Percentiles rank a stretch among this genome's conserved stretches.
These are phyloP conservation scores for Orthonevra nobilis DNA, from an alignment of 2,888 invertebrate species.

Conservation along the genomic window DNA sequence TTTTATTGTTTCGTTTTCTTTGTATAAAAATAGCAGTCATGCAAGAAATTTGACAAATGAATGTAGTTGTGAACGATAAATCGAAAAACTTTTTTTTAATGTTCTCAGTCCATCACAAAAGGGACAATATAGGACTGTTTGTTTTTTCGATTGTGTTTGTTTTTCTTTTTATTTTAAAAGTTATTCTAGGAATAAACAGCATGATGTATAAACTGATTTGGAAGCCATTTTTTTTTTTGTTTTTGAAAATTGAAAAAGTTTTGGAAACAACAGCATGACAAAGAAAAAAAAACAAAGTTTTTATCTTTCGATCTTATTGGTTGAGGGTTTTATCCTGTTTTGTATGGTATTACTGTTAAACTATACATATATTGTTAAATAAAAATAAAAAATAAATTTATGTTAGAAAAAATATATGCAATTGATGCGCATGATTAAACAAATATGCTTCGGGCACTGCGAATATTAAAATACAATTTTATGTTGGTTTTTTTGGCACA, in stretches of 20 bases:
- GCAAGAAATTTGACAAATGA: slow-evolving; percentile 49
- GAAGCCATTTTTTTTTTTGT: no score
- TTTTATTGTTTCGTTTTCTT: slow-evolving; percentile 4
- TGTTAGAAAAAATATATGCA: slow-evolving; percentile 9
- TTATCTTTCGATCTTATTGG: slow-evolving; percentile 29
- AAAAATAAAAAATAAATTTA: neutral
- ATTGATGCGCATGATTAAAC: slow-evolving; percentile 50
- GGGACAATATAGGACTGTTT: slow-evolving; percentile 9
- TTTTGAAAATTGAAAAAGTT: slow-evolving; percentile 15
- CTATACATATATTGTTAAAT: slow-evolving; percentile 1
- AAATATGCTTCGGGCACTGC: slow-evolving; percentile 37
- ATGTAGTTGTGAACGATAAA: slow-evolving; percentile 57
- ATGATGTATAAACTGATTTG: slow-evolving; percentile 39
- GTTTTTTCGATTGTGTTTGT: slow-evolving; percentile 8
- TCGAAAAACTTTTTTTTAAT: slow-evolving; percentile 42
- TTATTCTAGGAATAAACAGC: slow-evolving; percentile 38
- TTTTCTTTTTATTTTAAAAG: slow-evolving; percentile 17
- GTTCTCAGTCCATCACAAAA: slow-evolving; percentile 3
- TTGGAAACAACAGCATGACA: slow-evolving; percentile 42
- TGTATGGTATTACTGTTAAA: slow-evolving; percentile 33
- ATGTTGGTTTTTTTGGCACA: slow-evolving; percentile 37
- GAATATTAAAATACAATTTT: slow-evolving; percentile 15
- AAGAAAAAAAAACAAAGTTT: neutral
- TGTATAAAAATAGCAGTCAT: slow-evolving; percentile 25
- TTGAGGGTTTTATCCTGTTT: slow-evolving; percentile 44